Conservation (phyloP, 2,888 invertebrate species). For the Volucella bombylans region DNA sequence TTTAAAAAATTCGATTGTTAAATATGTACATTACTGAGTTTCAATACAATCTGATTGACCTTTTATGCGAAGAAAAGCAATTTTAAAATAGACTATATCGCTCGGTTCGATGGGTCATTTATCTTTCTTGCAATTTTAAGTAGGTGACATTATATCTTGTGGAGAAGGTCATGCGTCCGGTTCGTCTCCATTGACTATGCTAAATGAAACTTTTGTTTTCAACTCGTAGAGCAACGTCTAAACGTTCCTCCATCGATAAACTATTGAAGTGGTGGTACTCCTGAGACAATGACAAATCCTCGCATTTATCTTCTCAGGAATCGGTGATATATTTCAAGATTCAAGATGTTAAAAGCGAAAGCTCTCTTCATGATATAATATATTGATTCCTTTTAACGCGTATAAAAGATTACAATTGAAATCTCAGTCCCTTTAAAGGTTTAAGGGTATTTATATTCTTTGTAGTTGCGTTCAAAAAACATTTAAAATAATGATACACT, state of each 20-base stretch:
- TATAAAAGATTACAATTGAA: conserved; percentile 71
- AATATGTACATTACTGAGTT: too few species aligned
- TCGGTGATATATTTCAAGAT: conserved; percentile 72
- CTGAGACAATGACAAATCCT: conserved; percentile 72
- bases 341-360: conserved; percentile 73
- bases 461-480: conserved; percentile 6
- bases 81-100: conserved; percentile 61
- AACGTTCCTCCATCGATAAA: conserved; percentile 67
- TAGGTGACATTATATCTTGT: conserved; percentile 67
- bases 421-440: conserved; percentile 53
- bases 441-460: conserved; percentile 62
- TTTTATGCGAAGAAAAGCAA: conserved; percentile 37
- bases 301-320: conserved; percentile 70
- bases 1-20: too few species aligned
- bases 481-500: conserved; percentile 16
- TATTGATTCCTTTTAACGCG: conserved; percentile 70
- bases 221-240: conserved; percentile 37
- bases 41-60: conserved; percentile 10
- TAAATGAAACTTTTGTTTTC: conserved; percentile 24
- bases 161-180: conserved; percentile 66
- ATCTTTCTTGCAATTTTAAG: conserved; percentile 65
- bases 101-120: conserved; percentile 54
- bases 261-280: conserved; percentile 69
- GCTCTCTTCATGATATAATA: conserved; percentile 69
- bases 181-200: conserved; percentile 58